Conservation (phyloP, 2,888 invertebrate species). For the Amblyjoppa fuscipennis region DNA sequence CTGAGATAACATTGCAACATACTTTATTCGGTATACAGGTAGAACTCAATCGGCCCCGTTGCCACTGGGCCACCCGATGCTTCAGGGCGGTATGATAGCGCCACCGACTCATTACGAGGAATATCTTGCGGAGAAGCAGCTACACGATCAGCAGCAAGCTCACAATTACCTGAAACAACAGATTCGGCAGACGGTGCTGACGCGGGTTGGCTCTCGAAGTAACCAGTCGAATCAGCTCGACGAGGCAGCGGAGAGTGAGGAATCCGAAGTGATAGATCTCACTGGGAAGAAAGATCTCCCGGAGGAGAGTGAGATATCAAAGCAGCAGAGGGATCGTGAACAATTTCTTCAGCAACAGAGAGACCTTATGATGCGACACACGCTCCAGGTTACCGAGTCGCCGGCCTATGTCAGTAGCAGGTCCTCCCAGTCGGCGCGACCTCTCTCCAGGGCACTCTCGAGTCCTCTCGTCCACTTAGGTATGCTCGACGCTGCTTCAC, state of each 20-base stretch:
- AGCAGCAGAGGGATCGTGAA: conserved; percentile 88
- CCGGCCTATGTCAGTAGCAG: conserved; percentile 82
- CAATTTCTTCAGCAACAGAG: conserved; percentile 89
- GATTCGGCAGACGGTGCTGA: conserved; percentile 94
- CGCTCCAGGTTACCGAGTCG: conserved; percentile 86
- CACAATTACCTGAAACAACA: conserved; percentile 92
- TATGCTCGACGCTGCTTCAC: conserved; percentile 64
- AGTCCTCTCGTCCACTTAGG: conserved; percentile 93
- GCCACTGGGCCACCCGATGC: conserved; percentile 95
- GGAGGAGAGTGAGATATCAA: conserved; percentile 86
- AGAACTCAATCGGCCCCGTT: conserved; percentile 98
- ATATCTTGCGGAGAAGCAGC: conserved; percentile 86
- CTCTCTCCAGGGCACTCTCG: conserved; percentile 93
- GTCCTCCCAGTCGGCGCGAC: conserved; percentile 86
- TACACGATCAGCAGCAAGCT: conserved; percentile 86
- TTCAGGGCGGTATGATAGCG: conserved; percentile 86
- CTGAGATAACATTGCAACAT: neutral
- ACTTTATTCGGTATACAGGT: conserved; percentile 84
- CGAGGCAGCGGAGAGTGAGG: conserved; percentile 86
- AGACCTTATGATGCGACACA: conserved; percentile 88
- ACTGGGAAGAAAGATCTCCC: conserved; percentile 88
- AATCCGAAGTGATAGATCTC: conserved; percentile 90
- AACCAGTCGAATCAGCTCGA: conserved; percentile 88
- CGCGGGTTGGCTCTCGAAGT: conserved; percentile 89
- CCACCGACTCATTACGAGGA: conserved; percentile 86